Evolutionary conservation across 2,113 vertebrate species (phyloP).

Genomic region (Nothocercus julius): DNA sequence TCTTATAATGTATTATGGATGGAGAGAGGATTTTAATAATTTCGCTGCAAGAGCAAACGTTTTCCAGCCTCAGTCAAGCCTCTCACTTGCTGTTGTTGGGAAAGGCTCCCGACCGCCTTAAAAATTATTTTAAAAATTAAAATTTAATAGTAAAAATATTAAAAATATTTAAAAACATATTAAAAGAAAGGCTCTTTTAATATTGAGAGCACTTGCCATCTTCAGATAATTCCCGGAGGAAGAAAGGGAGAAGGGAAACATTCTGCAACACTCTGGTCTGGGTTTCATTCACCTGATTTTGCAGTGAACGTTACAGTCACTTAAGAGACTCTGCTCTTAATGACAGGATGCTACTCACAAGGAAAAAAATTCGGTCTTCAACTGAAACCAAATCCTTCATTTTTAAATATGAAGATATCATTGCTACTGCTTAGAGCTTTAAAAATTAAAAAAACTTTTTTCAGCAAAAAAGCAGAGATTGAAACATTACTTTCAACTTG

Average conservation of each 20-base stretch:
- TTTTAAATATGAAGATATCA: neutral
- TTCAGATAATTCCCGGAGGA: neutral
- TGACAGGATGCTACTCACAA: neutral
- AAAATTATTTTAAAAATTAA: neutral
- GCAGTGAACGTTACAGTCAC: neutral
- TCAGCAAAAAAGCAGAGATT: neutral
- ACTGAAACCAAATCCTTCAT: neutral
- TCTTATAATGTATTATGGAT: neutral
- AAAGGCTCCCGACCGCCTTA: neutral
- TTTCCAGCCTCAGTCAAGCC: neutral
- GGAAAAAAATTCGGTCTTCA: neutral
- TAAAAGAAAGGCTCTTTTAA: no score
- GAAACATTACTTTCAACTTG: neutral
- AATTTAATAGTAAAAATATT: no score
- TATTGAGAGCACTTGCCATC: neutral
- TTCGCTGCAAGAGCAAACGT: neutral
- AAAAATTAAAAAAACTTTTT: neutral
- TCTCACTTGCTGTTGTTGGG: neutral
- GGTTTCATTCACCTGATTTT: neutral
- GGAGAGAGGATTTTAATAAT: neutral
- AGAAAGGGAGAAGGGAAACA: neutral
- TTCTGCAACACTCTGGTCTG: fast-evolving
- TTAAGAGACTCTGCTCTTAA: neutral
- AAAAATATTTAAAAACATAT: no score
- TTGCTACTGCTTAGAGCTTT: neutral